Conservation (phyloP, 2,888 invertebrate species). For the Pomacea canaliculata region DNA sequence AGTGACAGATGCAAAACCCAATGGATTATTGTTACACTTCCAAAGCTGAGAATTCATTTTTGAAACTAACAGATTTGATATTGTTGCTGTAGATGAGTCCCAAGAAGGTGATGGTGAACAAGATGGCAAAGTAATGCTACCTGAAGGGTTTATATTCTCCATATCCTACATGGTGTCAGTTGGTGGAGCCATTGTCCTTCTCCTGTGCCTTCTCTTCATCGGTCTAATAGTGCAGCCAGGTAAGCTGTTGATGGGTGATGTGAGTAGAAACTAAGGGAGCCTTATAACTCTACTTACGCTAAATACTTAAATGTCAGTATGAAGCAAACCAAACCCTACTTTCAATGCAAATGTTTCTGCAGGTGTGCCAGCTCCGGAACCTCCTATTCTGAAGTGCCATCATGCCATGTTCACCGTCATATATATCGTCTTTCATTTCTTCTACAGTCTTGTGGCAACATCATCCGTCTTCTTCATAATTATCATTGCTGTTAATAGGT, state of each 20-base stretch:
- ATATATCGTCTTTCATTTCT: conserved; percentile 64
- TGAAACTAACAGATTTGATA: no score
- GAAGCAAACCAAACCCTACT: no score
- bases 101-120: background rate
- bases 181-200: conserved; percentile 46
- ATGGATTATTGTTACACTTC: no score
- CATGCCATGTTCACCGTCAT: conserved; percentile 62
- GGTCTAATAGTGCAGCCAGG: conserved; percentile 48
- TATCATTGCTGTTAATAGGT: conserved; percentile 62
- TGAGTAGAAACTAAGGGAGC: no score
- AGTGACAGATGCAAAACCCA: no score
- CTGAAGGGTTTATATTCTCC: conserved; percentile 38
- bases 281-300: no score
- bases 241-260: no score
- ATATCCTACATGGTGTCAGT: conserved; percentile 57
- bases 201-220: conserved; percentile 52
- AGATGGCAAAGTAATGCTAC: background rate
- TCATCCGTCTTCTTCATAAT: conserved; percentile 64
- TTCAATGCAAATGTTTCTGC: conserved; percentile 7
- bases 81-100: no score
- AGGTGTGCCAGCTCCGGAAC: conserved; percentile 54
- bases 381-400: conserved; percentile 51
- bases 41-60: no score
- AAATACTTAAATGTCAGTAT: no score
- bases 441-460: conserved; percentile 61